Percentiles rank a stretch among this genome's conserved stretches.
These are phyloP conservation scores for Agonopterix arenella DNA, from an alignment of 2,888 invertebrate species.

Conservation along the genomic window DNA sequence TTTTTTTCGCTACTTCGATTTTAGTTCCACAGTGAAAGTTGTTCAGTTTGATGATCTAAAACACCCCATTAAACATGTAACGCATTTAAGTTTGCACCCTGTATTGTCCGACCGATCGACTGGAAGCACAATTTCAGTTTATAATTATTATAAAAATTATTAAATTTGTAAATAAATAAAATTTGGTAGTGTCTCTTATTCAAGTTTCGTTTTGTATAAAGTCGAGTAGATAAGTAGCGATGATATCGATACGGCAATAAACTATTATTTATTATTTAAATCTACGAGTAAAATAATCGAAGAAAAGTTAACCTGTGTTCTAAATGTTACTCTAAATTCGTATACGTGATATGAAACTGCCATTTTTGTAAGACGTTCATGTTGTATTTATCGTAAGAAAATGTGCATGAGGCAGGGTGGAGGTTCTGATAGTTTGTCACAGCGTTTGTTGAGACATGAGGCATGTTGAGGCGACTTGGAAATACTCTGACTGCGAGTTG, in stretches of 20 bases:
- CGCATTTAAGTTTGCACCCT: too few species aligned
- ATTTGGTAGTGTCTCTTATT: constrained; percentile 26
- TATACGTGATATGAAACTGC: constrained; percentile 70
- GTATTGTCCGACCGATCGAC: constrained; percentile 32
- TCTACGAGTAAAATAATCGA: constrained; percentile 19
- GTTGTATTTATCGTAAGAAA: constrained; percentile 27
- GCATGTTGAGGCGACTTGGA: too few species aligned
- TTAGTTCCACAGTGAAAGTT: too few species aligned
- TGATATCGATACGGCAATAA: constrained; percentile 55
- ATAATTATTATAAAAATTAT: constrained; percentile 26
- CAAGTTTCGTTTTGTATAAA: constrained; percentile 27
- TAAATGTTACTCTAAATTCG: constrained; percentile 44
- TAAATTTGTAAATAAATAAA: constrained; percentile 37
- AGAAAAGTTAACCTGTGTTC: constrained; percentile 38
- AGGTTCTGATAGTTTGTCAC: too few species aligned
- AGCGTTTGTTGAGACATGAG: too few species aligned
- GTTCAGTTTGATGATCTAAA: too few species aligned
- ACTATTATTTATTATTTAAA: constrained; percentile 22
- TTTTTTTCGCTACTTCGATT: too few species aligned
- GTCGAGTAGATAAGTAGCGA: constrained; percentile 7
- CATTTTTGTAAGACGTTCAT: constrained; percentile 54
- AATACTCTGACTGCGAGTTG: too few species aligned
- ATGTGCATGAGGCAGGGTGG: too few species aligned
- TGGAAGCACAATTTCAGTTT: constrained; percentile 36
- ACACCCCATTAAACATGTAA: constrained; percentile 17